These are phyloP conservation scores for Hylyphantes graminicola DNA, from an alignment of 1,140 invertebrate genomes.

Conservation along the genomic window DNA sequence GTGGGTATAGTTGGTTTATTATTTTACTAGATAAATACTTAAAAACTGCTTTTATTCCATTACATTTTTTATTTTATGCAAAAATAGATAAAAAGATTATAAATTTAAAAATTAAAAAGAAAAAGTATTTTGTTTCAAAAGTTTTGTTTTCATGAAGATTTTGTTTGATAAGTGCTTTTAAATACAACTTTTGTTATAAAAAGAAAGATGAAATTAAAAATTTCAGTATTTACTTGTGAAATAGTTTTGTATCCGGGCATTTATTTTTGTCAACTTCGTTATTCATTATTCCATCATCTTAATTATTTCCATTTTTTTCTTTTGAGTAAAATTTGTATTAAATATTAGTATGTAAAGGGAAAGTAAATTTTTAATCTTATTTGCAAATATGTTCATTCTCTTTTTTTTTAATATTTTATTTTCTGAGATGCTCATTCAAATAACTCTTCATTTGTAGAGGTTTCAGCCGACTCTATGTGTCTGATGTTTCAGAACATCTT, in stretches of 20 bases:
- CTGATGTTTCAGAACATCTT: slow-evolving; percentile 32
- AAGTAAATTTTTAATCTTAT: too few species aligned
- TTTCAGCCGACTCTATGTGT: slow-evolving; percentile 44
- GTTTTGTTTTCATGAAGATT: not conserved
- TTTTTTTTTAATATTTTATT: too few species aligned
- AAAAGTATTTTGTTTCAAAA: not conserved
- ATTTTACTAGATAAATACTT: not conserved
- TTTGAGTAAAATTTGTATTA: too few species aligned
- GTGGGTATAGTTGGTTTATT: not conserved
- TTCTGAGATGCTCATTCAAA: too few species aligned
- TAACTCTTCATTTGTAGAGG: slow-evolving; percentile 16
- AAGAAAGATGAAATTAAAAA: not conserved
- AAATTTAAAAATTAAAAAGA: not conserved
- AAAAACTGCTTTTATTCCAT: not conserved
- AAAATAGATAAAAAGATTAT: not conserved
- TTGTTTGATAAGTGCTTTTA: not conserved
- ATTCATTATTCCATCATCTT: too few species aligned
- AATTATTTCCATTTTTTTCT: too few species aligned
- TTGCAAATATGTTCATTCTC: too few species aligned
- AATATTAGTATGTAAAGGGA: too few species aligned
- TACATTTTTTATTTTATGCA: not conserved
- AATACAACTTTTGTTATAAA: not conserved
- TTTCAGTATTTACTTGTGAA: not conserved
- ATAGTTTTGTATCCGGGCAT: not conserved
- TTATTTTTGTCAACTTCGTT: too few species aligned